A percentile compares a stretch with the other conserved stretches of the same genome.
These are phyloP conservation scores for Rhinichthys klamathensis DNA, from an alignment of 2,113 vertebrate genomes.

Conservation along the genomic window DNA sequence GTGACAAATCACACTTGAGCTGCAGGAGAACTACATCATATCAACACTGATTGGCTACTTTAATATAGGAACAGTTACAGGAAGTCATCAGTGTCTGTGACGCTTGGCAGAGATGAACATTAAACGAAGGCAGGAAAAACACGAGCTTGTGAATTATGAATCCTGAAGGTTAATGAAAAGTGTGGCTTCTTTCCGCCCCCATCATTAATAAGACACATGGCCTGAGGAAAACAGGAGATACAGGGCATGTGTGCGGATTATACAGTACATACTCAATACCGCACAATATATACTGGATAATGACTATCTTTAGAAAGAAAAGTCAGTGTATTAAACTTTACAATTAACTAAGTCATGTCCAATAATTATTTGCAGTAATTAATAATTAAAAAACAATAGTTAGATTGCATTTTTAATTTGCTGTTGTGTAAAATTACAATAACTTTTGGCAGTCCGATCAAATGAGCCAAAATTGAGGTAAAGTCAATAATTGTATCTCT, in stretches of 20 bases:
- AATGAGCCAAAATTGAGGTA: not conserved
- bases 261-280: not conserved
- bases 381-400: not conserved
- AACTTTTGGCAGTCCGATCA: not conserved
- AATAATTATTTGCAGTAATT: not conserved
- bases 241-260: not conserved
- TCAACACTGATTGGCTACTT: slow-evolving; percentile 7
- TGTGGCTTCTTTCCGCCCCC: slow-evolving; percentile 40
- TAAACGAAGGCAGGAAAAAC: slow-evolving; percentile 38
- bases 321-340: not conserved
- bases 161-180: slow-evolving; percentile 60
- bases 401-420: not conserved
- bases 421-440: not conserved
- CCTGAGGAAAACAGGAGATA: slow-evolving; percentile 46
- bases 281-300: not conserved
- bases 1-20: not conserved
- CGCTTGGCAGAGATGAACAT: slow-evolving; percentile 38
- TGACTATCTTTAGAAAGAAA: not conserved
- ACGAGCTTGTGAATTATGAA: slow-evolving; percentile 53
- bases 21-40: not conserved
- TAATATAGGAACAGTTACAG: not conserved
- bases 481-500: too few relatives aligned
- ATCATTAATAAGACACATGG: slow-evolving; percentile 58
- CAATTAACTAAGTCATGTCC: not conserved
- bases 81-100: slow-evolving; percentile 26